Evolutionary conservation across 2,113 vertebrate species (phyloP).

Genomic region (Mionectes macconnelli): DNA sequence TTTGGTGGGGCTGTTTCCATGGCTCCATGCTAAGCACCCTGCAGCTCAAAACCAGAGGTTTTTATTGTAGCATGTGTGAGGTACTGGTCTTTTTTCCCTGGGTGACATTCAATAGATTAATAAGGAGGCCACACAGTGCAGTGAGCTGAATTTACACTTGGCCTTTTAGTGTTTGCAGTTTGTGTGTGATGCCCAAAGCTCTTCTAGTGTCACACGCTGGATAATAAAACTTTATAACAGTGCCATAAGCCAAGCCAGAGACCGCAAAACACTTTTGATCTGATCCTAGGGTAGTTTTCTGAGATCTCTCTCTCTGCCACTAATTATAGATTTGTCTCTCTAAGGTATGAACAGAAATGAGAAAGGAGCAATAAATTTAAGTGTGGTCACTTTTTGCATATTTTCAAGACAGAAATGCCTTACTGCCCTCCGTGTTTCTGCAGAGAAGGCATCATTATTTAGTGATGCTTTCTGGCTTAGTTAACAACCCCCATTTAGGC

Average conservation of each 20-base stretch:
- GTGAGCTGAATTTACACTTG: constrained; percentile 21
- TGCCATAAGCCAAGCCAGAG: background rate
- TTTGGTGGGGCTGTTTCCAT: background rate
- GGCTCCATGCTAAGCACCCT: constrained; percentile 2
- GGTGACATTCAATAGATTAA: constrained; percentile 13
- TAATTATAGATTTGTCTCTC: background rate
- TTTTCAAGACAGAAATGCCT: background rate
- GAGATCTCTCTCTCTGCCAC: background rate
- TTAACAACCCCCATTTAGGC: background rate
- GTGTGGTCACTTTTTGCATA: background rate
- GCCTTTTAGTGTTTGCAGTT: constrained; percentile 29
- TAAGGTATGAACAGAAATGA: background rate
- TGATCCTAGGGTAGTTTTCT: background rate
- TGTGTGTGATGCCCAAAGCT: background rate
- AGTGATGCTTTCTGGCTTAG: background rate
- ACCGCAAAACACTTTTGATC: background rate
- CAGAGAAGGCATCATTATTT: background rate
- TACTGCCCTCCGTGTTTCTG: background rate
- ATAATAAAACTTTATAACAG: constrained; percentile 4
- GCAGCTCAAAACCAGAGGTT: background rate
- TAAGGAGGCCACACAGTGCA: background rate
- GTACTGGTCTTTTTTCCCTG: background rate
- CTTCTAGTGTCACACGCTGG: background rate
- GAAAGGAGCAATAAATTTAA: background rate
- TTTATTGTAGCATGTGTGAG: constrained; percentile 12